Conservation (phyloP, 2,113 vertebrate species). For the Cariama cristata region DNA sequence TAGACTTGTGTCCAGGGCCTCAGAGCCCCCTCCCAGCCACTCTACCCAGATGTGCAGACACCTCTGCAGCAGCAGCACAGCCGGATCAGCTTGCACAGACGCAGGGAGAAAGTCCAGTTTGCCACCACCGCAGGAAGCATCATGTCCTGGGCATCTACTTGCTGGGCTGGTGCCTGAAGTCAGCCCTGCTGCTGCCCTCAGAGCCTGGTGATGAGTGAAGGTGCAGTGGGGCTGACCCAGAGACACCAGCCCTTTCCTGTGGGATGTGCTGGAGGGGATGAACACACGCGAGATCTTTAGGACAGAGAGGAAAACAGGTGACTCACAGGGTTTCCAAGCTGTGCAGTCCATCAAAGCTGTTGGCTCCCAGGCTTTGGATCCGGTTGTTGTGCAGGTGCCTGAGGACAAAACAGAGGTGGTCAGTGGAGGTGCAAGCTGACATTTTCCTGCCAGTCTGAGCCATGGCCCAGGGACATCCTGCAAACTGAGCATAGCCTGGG, state of each 20-base stretch:
- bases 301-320: not conserved
- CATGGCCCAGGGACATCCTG: not conserved
- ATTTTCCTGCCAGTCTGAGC: not conserved
- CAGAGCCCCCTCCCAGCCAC: not conserved
- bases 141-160: not conserved
- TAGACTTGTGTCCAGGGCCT: not conserved
- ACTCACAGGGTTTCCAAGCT: slow-evolving; percentile 96
- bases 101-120: not conserved
- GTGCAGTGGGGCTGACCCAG: not conserved
- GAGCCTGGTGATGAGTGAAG: fast-evolving
- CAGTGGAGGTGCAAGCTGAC: not conserved
- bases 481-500: not conserved
- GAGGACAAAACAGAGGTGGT: slow-evolving; percentile 48
- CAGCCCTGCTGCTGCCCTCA: not conserved
- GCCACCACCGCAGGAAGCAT: not conserved
- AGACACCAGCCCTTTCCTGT: not conserved
- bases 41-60: not conserved
- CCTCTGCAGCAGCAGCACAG: not conserved
- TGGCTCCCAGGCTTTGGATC: slow-evolving; percentile 88
- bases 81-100: not conserved
- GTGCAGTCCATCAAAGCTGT: slow-evolving; percentile 91
- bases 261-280: not conserved
- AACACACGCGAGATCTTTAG: fast-evolving
- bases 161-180: not conserved
- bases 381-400: slow-evolving; percentile 96